These are phyloP conservation scores for Ariopsis seemanni DNA, from an alignment of 2,113 vertebrate species.

Conservation along the genomic window DNA sequence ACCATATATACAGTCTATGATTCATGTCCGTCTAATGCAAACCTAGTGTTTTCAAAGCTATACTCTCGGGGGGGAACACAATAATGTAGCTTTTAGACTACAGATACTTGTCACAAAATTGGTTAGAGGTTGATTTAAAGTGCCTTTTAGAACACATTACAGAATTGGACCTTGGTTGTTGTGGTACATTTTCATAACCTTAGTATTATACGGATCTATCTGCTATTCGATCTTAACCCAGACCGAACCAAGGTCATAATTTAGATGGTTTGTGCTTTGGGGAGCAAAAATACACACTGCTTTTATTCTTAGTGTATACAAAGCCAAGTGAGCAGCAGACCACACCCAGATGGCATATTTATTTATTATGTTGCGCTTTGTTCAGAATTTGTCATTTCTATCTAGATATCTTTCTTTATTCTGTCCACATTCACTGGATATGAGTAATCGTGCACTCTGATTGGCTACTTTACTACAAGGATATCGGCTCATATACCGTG, in stretches of 20 bases:
- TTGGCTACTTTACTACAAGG: too few relatives aligned
- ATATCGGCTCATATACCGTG: too few relatives aligned
- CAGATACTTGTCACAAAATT: background rate
- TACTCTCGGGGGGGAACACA: background rate
- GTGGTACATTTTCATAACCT: background rate
- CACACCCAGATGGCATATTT: background rate
- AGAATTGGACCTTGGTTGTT: background rate
- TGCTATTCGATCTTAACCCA: background rate
- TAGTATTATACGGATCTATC: background rate
- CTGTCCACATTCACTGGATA: too few relatives aligned
- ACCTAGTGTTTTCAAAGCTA: background rate
- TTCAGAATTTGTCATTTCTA: background rate
- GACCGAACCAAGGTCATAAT: background rate
- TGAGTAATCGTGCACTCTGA: too few relatives aligned
- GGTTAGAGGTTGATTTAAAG: background rate
- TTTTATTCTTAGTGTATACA: background rate
- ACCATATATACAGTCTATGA: background rate
- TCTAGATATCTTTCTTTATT: background rate
- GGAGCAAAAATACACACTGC: background rate
- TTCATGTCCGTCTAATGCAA: background rate
- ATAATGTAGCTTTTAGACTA: background rate
- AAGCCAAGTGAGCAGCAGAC: background rate
- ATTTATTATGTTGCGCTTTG: background rate
- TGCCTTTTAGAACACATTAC: background rate
- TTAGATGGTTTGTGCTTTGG: background rate